A percentile compares a stretch with the other conserved stretches of the same genome.
Conservation (phyloP, 2,888 invertebrate species). For the Gerris lacustris region DNA sequence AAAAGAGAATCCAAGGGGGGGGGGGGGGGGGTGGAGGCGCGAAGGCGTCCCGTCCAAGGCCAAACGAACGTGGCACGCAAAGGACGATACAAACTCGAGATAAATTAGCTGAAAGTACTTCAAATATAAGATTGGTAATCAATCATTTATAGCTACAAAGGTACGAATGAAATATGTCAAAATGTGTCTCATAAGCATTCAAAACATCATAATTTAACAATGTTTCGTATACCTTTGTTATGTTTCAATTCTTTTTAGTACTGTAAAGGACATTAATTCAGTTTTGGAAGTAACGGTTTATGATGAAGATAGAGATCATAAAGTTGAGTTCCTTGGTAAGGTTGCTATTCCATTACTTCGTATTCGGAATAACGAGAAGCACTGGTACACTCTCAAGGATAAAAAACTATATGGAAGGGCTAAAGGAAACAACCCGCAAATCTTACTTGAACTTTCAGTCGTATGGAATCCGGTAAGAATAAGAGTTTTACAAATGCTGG, state of each 20-base stretch:
- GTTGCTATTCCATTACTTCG: slow-evolving; percentile 73
- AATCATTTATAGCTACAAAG: no score
- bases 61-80: no score
- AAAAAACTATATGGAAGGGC: slow-evolving; percentile 78
- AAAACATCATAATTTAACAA: no score
- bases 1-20: no score
- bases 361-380: slow-evolving; percentile 77
- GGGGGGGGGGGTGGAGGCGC: no score
- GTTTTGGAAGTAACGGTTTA: slow-evolving; percentile 89
- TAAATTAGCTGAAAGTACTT: no score
- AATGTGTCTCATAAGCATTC: no score
- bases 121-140: no score
- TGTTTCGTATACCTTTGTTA: no score
- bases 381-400: slow-evolving; percentile 94
- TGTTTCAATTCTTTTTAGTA: slow-evolving; percentile 41
- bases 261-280: slow-evolving; percentile 91
- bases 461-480: slow-evolving; percentile 75
- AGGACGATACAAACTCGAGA: no score
- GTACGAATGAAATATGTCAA: no score
- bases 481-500: background rate
- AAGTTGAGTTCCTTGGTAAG: slow-evolving; percentile 93
- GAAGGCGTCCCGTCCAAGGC: no score
- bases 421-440: slow-evolving; percentile 84
- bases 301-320: slow-evolving; percentile 95
- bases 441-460: slow-evolving; percentile 80